phyloP scores from a whole-genome alignment of 2,888 invertebrate species.

The Drosophila koepferae region DNA sequence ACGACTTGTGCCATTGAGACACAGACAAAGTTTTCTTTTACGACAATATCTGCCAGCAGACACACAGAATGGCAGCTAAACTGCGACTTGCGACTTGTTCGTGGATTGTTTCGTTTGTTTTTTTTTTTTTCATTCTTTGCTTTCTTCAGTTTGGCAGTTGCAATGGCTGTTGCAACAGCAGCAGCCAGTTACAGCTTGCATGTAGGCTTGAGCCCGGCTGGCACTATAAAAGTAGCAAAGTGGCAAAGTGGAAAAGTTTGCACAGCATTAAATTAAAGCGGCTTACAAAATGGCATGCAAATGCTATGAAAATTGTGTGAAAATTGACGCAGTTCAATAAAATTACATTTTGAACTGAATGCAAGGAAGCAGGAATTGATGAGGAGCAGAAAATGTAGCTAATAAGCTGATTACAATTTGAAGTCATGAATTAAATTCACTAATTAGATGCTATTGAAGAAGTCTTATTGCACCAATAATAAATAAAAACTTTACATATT shows the following conservation, averaged over 20 bases:
- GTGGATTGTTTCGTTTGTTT: not conserved
- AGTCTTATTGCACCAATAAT: not conserved
- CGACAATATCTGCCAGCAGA: constrained; percentile 20
- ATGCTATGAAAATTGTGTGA: constrained; percentile 22
- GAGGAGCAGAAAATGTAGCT: not conserved
- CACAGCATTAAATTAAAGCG: constrained; percentile 48
- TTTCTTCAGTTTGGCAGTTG: constrained; percentile 11
- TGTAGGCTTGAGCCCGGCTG: constrained; percentile 43
- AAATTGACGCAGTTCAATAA: constrained; percentile 15
- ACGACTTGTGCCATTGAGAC: constrained; percentile 75
- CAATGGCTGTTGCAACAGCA: constrained; percentile 43
- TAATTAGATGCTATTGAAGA: too few species aligned
- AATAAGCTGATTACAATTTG: not conserved
- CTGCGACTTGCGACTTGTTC: constrained; percentile 2
- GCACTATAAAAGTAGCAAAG: constrained; percentile 37
- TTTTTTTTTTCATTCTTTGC: not conserved
- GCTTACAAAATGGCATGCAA: constrained; percentile 30
- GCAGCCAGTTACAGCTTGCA: constrained; percentile 36
- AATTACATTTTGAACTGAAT: constrained; percentile 2
- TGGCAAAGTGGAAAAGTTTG: constrained; percentile 67
- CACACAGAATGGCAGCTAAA: constrained; percentile 9
- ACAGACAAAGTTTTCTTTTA: constrained; percentile 69
- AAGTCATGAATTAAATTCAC: not conserved
- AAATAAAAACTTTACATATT: not conserved
- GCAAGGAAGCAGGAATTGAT: not conserved